These are phyloP conservation scores for Ophiothrix spiculata DNA, from an alignment of 35 echinoderm and acorn worm species.

Conservation along the genomic window DNA sequence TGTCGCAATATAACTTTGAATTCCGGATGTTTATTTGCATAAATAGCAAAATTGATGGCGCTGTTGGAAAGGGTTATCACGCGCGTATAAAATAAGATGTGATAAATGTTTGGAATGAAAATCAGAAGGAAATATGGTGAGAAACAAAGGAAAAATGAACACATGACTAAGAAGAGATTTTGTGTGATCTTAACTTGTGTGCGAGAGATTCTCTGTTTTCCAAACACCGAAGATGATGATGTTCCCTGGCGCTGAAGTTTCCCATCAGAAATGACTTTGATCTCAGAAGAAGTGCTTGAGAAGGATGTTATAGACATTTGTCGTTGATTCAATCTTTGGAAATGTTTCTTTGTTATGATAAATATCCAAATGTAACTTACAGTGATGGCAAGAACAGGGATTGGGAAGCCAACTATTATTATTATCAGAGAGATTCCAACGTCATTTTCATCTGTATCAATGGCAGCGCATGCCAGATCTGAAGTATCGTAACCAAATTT, in stretches of 20 bases:
- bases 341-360: background rate
- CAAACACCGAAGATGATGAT: background rate
- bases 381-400: slow-evolving; percentile 26
- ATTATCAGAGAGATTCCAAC: slow-evolving; percentile 11
- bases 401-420: slow-evolving; percentile 31
- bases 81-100: slow-evolving; percentile 4
- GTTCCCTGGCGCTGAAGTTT: background rate
- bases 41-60: slow-evolving; percentile 75
- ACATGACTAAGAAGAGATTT: slow-evolving; percentile 21
- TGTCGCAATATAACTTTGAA: slow-evolving; percentile 66
- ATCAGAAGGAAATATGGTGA: background rate
- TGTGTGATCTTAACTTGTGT: slow-evolving; percentile 3
- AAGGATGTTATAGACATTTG: background rate
- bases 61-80: slow-evolving; percentile 3
- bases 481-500: background rate
- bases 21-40: slow-evolving; percentile 64
- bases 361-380: slow-evolving; percentile 35
- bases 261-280: background rate
- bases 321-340: background rate
- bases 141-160: slow-evolving; percentile 10
- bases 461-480: background rate
- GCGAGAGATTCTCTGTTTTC: background rate
- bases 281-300: background rate
- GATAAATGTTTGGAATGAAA: background rate
- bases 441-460: background rate